Base-by-base conservation (phyloP, 2,888 invertebrate genomes). In the Chrysopilus asiliformis region DNA sequence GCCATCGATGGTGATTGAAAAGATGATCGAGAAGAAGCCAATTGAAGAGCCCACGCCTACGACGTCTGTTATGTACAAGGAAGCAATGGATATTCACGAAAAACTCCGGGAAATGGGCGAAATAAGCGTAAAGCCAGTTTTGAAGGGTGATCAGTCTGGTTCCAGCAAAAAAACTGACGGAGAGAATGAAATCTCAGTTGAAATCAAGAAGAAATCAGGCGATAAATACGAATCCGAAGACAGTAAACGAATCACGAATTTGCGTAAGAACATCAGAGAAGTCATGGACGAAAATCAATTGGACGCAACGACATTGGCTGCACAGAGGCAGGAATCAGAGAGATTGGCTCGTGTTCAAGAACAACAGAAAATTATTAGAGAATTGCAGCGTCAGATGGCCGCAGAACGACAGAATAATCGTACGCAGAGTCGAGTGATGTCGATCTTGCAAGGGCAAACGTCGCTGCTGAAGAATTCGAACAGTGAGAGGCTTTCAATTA, bases 271-370 rank as follows among this genome's bases (percentile, higher is more conserved):
- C 55, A 90, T 90, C 48, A 74, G 93, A 38, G 90, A 93, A 65
- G 91, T 94, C 7, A 81, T 93, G 76, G 84, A 86, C 53, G 91
- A 91, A 53, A 85, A 84, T 43, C 86, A 93, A 55, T 64, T 95
- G 43, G 94, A 94, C 56, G 86, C 86, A 43, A 84, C 87, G 10
- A 95, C 94, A 3, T 64, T 91, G 36, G 81, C 82, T 16, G 95
- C 95, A 1, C 94, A 94, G 58, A 68, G 87, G 20, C 90, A 89
- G 57, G 94, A 95, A 67, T 81, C 85, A 45, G 93, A 94, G 61
- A 71, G 87, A 55, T 67, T 86, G 47, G 74, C 82, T 4, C 68
- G 86, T 32, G 84, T 87, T 9, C 86, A 86, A 53, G 86, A 85
- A 48, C 85, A 87, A 49, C 86, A 87, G 52, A 71, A 80, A 51